These are phyloP conservation scores for Myotis planiceps DNA, from an alignment of 2,797 vertebrate genomes.

Conservation along the genomic window DNA sequence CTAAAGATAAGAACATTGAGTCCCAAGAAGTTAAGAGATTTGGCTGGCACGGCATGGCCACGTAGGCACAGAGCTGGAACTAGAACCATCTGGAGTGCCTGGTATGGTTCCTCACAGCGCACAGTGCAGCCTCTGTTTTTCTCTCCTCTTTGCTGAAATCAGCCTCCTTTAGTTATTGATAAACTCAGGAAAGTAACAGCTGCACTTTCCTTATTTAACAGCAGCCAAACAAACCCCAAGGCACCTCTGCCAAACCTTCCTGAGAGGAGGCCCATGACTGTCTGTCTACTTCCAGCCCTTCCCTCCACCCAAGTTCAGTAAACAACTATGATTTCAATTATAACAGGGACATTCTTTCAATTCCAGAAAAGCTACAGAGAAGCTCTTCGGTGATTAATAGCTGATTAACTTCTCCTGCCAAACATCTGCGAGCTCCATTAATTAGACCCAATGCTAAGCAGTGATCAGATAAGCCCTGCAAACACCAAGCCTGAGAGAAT, in stretches of 20 bases:
- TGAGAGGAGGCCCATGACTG: background rate
- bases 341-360: conserved; percentile 48
- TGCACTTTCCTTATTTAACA: background rate
- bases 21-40: background rate
- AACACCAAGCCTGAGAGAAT: conserved; percentile 61
- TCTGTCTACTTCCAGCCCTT: background rate
- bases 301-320: background rate
- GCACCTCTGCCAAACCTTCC: background rate
- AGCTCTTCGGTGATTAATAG: conserved; percentile 73
- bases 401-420: conserved; percentile 82
- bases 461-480: conserved; percentile 79
- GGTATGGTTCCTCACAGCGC: background rate
- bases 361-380: conserved; percentile 58
- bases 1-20: conserved; percentile 1
- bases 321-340: conserved; percentile 29
- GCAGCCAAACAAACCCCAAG: background rate
- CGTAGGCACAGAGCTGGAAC: background rate
- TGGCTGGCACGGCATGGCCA: background rate
- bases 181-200: background rate
- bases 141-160: background rate
- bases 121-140: background rate
- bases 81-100: background rate
- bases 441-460: conserved; percentile 81
- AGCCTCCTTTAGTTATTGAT: background rate
- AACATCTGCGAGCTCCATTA: conserved; percentile 83